Evolutionary conservation across 1,140 invertebrate species (phyloP), one percentile per base, ranked within the genome.

Genomic region (Macrosteles quadrilineatus): DNA sequence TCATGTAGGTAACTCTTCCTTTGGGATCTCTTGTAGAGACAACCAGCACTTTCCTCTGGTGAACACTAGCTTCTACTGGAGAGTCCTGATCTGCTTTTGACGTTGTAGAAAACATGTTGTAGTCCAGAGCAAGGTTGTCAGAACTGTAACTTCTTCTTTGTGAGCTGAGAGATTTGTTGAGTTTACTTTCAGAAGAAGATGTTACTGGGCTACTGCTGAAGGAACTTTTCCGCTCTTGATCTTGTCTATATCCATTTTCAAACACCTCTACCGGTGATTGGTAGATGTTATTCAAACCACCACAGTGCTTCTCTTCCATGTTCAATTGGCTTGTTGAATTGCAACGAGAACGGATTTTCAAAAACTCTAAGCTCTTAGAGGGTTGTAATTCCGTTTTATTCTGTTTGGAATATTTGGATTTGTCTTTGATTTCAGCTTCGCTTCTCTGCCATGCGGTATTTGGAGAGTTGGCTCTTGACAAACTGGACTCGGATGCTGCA

Each of bases 51-150:
- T 84, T 81, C 73, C 84, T 63, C 21, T 77, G 69, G 77, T 80
- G 50, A 75, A 59, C 55, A n/a, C 40, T 30, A 12, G 31, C 40
- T 47, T 69, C 32, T 21, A 17, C 21, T 9, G 32, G 19, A 30
- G 57, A 30, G 21, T 21, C 36, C 17, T 66, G 25, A 45, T 43
- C 36, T 25, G 29, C 36, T 45, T 40, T 66, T 29, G 23, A 43
- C 19, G 43, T 66, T 43, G 21, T 67, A 17, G 67, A 50, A 55
- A 91, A 87, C 62, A 88, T 80, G 71, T 91, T 90, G 76, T 91
- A 91, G 79, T 91, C 89, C 14, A 90, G 77, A 0, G 87, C 87
- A 9, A 91, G 79, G 75, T 89, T 90, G 76, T 90, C 87, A 0
- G 83, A 79, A 75, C 83, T 86, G 43, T 78, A 69, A 55, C 73